phyloP scores from a whole-genome alignment of 2,797 vertebrate species.

The Pseudochirops cupreus region DNA sequence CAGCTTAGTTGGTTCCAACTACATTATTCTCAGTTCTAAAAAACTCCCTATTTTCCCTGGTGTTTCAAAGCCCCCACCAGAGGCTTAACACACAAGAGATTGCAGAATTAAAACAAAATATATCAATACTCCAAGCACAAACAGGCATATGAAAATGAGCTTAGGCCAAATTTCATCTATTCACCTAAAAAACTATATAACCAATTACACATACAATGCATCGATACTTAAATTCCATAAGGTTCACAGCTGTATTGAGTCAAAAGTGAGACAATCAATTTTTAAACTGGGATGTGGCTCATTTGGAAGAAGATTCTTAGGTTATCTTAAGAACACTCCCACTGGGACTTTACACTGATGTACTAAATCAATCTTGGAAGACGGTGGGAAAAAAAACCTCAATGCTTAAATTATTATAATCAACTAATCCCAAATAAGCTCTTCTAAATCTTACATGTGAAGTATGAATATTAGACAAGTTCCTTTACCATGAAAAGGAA shows the following conservation, averaged over 20 bases:
- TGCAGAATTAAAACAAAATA: constrained; percentile 62
- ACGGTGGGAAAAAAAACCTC: background rate
- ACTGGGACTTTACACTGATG: constrained; percentile 39
- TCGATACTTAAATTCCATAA: constrained; percentile 50
- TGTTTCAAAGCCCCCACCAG: constrained; percentile 45
- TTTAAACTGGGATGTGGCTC: constrained; percentile 53
- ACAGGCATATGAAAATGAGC: constrained; percentile 59
- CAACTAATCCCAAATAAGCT: constrained; percentile 52
- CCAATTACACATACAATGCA: constrained; percentile 53
- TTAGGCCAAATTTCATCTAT: constrained; percentile 43
- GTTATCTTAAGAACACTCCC: constrained; percentile 38
- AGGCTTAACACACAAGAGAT: constrained; percentile 42
- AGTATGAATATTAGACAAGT: constrained; percentile 41
- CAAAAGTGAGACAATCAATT: constrained; percentile 45
- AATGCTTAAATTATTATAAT: constrained; percentile 32
- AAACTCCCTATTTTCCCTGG: constrained; percentile 45
- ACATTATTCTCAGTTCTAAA: constrained; percentile 52
- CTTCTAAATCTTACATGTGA: constrained; percentile 48
- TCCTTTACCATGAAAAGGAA: constrained; percentile 9
- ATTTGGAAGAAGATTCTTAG: constrained; percentile 45
- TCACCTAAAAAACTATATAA: constrained; percentile 65
- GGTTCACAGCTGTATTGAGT: constrained; percentile 45
- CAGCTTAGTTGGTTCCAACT: constrained; percentile 48
- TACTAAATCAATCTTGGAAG: constrained; percentile 45
- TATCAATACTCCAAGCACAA: constrained; percentile 61